phyloP scores from a whole-genome alignment of 1,140 invertebrate genomes.

The Drosophila chauvacae region DNA sequence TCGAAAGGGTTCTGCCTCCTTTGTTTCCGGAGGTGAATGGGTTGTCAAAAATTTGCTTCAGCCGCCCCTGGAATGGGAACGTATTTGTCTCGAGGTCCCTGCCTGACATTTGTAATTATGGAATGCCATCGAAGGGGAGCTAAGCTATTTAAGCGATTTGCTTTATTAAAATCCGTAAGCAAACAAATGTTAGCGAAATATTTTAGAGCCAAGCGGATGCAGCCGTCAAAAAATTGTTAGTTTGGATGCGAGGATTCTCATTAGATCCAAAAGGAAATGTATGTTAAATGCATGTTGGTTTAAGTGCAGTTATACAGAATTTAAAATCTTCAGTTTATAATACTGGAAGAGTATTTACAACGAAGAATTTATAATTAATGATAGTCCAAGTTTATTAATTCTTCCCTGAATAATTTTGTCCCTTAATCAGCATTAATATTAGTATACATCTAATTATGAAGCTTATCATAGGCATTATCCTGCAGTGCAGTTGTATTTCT shows the following conservation, averaged over 20 bases:
- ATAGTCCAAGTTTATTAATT: too few species aligned
- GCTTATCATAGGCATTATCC: background rate
- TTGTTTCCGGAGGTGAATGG: constrained; percentile 27
- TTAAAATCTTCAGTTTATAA: background rate
- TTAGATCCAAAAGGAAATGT: background rate
- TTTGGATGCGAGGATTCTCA: background rate
- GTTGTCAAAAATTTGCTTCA: constrained; percentile 19
- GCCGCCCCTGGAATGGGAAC: constrained; percentile 16
- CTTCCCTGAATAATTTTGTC: background rate
- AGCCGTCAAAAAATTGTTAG: background rate
- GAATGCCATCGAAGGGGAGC: constrained; percentile 31
- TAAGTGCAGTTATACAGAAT: background rate
- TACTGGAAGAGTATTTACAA: background rate
- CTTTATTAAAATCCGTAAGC: constrained; percentile 64
- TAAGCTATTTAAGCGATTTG: constrained; percentile 76
- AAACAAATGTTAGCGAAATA: constrained; percentile 67
- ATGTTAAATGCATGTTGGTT: background rate
- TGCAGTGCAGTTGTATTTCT: too few species aligned
- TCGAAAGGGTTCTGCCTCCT: constrained; percentile 7
- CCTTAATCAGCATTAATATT: too few species aligned
- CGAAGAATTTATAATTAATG: too few species aligned
- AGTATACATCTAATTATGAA: background rate
- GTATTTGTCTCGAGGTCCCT: constrained; percentile 24
- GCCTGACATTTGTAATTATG: constrained; percentile 59
- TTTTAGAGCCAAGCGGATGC: background rate